phyloP scores from a whole-genome alignment of 2,888 invertebrate species.

The Apamea anceps region DNA sequence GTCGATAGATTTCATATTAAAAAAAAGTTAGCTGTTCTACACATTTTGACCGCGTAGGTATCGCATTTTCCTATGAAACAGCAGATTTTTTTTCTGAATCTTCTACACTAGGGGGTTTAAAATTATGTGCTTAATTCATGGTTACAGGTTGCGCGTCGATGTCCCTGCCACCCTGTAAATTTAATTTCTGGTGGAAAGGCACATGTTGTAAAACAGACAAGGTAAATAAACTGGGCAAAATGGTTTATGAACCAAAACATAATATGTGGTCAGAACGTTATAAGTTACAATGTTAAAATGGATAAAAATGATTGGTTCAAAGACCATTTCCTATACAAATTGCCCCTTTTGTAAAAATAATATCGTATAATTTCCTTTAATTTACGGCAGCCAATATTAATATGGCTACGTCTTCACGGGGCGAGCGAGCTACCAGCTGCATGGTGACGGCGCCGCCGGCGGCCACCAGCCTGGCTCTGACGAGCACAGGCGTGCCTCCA shows the following conservation, averaged over 20 bases:
- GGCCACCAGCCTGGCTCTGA: slow-evolving; percentile 94
- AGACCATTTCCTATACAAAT: slow-evolving; percentile 2
- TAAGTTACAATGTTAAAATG: slow-evolving; percentile 1
- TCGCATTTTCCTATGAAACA: too few relatives aligned
- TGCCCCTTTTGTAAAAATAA: neutral
- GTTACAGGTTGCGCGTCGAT: too few relatives aligned
- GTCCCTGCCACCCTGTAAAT: neutral
- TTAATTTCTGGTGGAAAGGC: slow-evolving; percentile 32
- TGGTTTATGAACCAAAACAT: slow-evolving; percentile 18
- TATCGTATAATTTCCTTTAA: slow-evolving; percentile 3
- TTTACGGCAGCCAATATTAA: slow-evolving; percentile 94
- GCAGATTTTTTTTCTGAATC: too few relatives aligned
- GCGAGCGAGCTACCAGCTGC: slow-evolving; percentile 96
- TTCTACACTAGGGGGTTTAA: too few relatives aligned
- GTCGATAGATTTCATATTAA: too few relatives aligned
- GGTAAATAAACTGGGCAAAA: slow-evolving; percentile 12
- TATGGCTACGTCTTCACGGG: slow-evolving; percentile 95
- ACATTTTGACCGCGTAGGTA: too few relatives aligned
- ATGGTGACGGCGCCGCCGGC: slow-evolving; percentile 95
- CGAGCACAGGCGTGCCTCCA: slow-evolving; percentile 95
- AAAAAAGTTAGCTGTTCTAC: too few relatives aligned
- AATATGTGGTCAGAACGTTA: neutral
- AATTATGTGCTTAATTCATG: too few relatives aligned
- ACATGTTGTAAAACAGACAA: slow-evolving; percentile 26
- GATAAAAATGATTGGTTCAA: slow-evolving; percentile 14